phyloP scores from a whole-genome alignment of 37 sponge, comb jelly and placozoan species.

The Corticium candelabrum region DNA sequence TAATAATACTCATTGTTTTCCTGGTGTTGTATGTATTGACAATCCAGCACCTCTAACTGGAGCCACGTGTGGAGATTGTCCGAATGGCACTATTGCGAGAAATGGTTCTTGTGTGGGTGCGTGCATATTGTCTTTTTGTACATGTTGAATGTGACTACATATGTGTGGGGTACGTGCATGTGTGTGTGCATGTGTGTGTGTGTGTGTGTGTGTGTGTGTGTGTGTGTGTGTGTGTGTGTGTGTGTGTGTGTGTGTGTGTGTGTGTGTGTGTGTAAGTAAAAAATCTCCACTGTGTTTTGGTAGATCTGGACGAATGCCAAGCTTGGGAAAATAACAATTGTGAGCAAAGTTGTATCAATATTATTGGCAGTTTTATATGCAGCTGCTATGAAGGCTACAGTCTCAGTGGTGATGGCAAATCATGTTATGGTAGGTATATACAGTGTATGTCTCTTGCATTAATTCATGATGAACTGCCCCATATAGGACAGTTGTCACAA shows the following conservation, averaged over 20 bases:
- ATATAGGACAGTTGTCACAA: too few relatives aligned
- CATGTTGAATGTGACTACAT: too few relatives aligned
- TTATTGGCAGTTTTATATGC: not conserved
- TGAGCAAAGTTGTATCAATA: not conserved
- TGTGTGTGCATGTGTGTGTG: too few relatives aligned
- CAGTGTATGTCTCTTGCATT: too few relatives aligned
- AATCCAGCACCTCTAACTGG: not conserved
- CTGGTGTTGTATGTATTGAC: not conserved
- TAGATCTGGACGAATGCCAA: not conserved
- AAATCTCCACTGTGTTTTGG: not conserved
- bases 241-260: too few relatives aligned
- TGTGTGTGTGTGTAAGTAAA: too few relatives aligned
- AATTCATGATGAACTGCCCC: too few relatives aligned
- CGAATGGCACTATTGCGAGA: not conserved
- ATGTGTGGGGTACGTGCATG: too few relatives aligned
- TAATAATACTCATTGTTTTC: not conserved
- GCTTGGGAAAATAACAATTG: not conserved
- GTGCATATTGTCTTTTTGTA: too few relatives aligned
- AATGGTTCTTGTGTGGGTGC: not conserved
- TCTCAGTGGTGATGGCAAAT: not conserved
- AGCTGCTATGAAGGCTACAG: not conserved
- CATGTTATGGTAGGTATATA: not conserved
- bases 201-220: too few relatives aligned
- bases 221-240: too few relatives aligned
- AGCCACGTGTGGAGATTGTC: not conserved